Evolutionary conservation across 2,888 invertebrate genomes (phyloP).

Genomic region (Lasiommata megera): DNA sequence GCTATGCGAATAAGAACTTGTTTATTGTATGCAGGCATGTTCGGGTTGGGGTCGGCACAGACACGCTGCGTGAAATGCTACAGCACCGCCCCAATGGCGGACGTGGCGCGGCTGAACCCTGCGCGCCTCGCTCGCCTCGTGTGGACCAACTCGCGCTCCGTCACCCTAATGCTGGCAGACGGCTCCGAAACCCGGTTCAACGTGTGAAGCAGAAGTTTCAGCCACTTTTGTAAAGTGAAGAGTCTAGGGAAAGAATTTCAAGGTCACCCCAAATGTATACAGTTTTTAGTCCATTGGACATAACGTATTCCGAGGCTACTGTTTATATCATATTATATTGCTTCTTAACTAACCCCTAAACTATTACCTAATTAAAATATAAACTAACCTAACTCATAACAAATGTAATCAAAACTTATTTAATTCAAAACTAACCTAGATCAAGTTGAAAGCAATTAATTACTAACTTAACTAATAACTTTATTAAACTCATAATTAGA

Average conservation of each 20-base stretch:
- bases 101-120: conserved; percentile 92
- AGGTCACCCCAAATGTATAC: not conserved
- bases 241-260: not conserved
- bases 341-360: no score
- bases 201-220: conserved; percentile 42
- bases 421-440: no score
- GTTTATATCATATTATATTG: no score
- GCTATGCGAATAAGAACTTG: no score
- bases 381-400: no score
- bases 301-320: no score
- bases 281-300: not conserved
- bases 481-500: no score
- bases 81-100: conserved; percentile 95
- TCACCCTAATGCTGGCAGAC: conserved; percentile 96
- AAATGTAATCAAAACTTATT: no score
- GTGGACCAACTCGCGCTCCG: conserved; percentile 97
- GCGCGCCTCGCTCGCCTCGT: conserved; percentile 95
- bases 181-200: conserved; percentile 89
- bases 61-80: conserved; percentile 97
- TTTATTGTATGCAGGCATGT: conserved; percentile 95
- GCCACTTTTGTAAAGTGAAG: not conserved
- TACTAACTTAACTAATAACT: no score
- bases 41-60: conserved; percentile 98
- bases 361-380: no score
- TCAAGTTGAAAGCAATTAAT: no score